Evolutionary conservation across 2,797 vertebrate species (phyloP).

Genomic region (Brotula barbata): DNA sequence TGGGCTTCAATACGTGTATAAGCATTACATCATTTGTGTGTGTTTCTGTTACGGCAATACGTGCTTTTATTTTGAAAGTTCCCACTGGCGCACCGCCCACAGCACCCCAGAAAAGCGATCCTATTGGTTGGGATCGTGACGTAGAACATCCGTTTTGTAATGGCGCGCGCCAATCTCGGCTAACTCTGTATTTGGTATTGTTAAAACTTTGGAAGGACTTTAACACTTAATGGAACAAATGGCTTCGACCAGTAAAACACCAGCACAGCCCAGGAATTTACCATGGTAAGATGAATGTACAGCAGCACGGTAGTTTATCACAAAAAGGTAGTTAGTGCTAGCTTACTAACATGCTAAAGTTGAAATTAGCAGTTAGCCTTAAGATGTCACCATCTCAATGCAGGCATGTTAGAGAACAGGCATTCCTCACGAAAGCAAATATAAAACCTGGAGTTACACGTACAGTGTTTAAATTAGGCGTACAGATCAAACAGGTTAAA

Average conservation of each 20-base stretch:
- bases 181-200: background rate
- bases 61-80: too few relatives aligned
- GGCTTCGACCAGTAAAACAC: constrained; percentile 70
- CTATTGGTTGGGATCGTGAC: constrained; percentile 68
- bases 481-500: background rate
- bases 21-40: too few relatives aligned
- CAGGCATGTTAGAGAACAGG: too few relatives aligned
- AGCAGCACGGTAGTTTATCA: background rate
- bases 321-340: background rate
- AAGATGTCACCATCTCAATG: background rate
- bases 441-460: rapidly evolving
- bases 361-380: constrained; percentile 12
- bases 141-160: constrained; percentile 28
- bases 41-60: too few relatives aligned
- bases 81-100: constrained; percentile 36
- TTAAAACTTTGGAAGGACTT: background rate
- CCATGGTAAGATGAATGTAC: constrained; percentile 83
- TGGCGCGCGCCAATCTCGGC: constrained; percentile 73
- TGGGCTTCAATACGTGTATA: too few relatives aligned
- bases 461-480: background rate
- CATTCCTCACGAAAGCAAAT: rapidly evolving
- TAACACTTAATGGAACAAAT: constrained; percentile 51
- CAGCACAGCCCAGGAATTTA: constrained; percentile 77
- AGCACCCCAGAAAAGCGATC: rapidly evolving
- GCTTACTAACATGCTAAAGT: constrained; percentile 16